A percentile compares a stretch with the other conserved stretches of the same genome.
phyloP scores from a whole-genome alignment of 2,888 invertebrate species.

The Papilio gigon region DNA sequence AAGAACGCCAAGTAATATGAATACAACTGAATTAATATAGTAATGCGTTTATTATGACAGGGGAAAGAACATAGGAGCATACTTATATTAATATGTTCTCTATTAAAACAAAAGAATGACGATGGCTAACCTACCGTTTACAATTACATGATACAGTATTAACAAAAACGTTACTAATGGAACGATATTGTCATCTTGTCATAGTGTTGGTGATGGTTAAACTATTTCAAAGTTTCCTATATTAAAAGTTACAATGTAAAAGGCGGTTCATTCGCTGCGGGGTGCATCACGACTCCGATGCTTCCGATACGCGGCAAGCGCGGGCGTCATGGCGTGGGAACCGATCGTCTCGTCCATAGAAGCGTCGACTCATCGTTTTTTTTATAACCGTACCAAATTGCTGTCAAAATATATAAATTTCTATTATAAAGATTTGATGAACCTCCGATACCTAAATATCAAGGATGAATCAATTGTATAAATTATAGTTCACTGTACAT shows the following conservation, averaged over 20 bases:
- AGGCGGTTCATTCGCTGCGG: slow-evolving; percentile 4
- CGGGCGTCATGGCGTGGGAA: slow-evolving; percentile 43
- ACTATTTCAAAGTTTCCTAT: background rate
- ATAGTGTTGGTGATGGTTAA: background rate
- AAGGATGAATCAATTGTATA: slow-evolving; percentile 29
- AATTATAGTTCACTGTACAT: slow-evolving; percentile 26
- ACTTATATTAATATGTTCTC: too few species aligned
- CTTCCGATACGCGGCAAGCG: slow-evolving; percentile 32
- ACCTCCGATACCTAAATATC: slow-evolving; percentile 20
- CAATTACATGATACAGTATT: too few species aligned
- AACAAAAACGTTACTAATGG: too few species aligned
- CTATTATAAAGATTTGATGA: slow-evolving; percentile 6
- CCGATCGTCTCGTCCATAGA: background rate
- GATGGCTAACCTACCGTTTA: too few species aligned
- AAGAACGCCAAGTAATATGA: too few species aligned
- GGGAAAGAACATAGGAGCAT: too few species aligned
- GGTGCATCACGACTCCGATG: slow-evolving; percentile 17
- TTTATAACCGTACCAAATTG: slow-evolving; percentile 14
- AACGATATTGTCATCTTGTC: background rate
- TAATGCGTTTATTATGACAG: too few species aligned
- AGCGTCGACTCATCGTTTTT: slow-evolving; percentile 32
- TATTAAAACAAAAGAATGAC: too few species aligned
- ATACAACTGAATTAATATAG: too few species aligned
- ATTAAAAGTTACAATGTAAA: background rate
- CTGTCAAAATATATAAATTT: slow-evolving; percentile 10